phyloP scores from a whole-genome alignment of 2,888 invertebrate species.

The Agrenia bidenticulata region DNA sequence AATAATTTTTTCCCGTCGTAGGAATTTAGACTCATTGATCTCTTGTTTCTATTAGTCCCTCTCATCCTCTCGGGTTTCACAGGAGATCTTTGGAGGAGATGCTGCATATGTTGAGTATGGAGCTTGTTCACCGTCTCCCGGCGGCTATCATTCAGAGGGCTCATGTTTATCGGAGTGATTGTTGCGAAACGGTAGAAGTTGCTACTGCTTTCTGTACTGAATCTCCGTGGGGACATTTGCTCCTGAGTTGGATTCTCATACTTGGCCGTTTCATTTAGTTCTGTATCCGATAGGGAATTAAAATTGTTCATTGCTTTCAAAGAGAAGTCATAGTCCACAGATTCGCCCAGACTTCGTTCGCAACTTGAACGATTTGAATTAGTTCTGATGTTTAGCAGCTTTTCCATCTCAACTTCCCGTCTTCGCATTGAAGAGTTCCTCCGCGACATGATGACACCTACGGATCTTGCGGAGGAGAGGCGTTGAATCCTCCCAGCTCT shows the following conservation, averaged over 20 bases:
- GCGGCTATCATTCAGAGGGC: slow-evolving; percentile 10
- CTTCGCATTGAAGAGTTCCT: background rate
- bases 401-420: slow-evolving; percentile 11
- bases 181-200: slow-evolving; percentile 19
- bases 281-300: slow-evolving; percentile 41
- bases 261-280: slow-evolving; percentile 39
- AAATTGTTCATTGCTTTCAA: slow-evolving; percentile 31
- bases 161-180: slow-evolving; percentile 16
- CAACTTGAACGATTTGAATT: slow-evolving; percentile 51
- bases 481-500: background rate
- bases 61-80: slow-evolving; percentile 47
- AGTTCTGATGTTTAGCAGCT: slow-evolving; percentile 29
- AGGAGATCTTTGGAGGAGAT: slow-evolving; percentile 27
- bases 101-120: background rate
- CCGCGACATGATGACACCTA: background rate
- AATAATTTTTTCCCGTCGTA: slow-evolving; percentile 49
- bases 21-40: slow-evolving; percentile 50
- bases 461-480: background rate
- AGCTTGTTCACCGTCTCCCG: background rate
- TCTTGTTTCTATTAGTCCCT: slow-evolving; percentile 30
- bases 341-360: slow-evolving; percentile 52
- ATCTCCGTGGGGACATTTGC: slow-evolving; percentile 4
- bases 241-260: slow-evolving; percentile 12
- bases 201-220: slow-evolving; percentile 7
- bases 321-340: slow-evolving; percentile 49